Conservation (phyloP, 2,797 vertebrate species). For the Perodicticus potto region DNA sequence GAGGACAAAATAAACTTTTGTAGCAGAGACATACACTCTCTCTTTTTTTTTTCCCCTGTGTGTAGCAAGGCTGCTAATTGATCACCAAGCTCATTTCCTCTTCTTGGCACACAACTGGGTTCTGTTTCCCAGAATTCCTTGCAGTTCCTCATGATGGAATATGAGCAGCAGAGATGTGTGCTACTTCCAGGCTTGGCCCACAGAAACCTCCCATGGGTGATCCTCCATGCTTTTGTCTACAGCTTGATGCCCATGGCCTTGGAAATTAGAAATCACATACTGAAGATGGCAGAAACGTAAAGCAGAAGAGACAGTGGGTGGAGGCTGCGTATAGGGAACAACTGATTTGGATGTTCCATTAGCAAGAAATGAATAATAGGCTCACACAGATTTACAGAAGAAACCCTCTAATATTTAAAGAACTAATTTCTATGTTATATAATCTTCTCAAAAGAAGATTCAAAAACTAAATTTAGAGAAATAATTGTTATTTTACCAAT, state of each 20-base stretch:
- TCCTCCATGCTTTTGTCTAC: neutral
- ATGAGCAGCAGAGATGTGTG: neutral
- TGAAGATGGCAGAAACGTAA: neutral
- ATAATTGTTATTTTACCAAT: neutral
- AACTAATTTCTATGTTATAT: neutral
- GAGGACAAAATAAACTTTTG: neutral
- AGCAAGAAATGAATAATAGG: conserved; percentile 16
- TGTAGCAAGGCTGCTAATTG: neutral
- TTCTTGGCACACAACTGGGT: neutral
- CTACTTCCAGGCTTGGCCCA: neutral
- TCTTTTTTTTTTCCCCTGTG: neutral
- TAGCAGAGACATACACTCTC: neutral
- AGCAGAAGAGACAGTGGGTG: neutral
- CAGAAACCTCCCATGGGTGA: neutral
- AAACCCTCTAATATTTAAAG: neutral
- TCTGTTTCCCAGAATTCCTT: conserved; percentile 29
- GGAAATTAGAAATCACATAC: neutral
- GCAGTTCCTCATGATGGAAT: neutral
- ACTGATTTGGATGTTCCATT: neutral
- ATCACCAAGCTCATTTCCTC: neutral
- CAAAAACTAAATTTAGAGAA: conserved; percentile 25
- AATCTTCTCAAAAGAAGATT: neutral
- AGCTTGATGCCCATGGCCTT: neutral
- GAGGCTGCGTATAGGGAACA: neutral
- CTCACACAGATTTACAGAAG: neutral